phyloP scores from a whole-genome alignment of 2,113 vertebrate genomes.

The Coryphaenoides rupestris region DNA sequence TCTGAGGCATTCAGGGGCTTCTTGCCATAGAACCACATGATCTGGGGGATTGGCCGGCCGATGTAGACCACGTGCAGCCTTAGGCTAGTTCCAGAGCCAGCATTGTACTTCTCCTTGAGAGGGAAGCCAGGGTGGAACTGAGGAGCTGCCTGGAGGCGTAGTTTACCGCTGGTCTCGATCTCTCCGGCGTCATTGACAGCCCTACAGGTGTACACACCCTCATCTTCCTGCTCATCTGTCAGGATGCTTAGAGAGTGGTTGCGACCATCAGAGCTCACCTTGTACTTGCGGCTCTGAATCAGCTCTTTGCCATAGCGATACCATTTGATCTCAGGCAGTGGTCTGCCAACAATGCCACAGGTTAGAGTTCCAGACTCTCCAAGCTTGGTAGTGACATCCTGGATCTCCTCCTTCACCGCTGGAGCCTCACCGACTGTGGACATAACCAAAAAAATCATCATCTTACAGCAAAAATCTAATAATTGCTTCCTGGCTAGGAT shows the following conservation, averaged over 20 bases:
- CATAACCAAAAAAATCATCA: constrained; percentile 7
- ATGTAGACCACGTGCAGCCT: constrained; percentile 94
- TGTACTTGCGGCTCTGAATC: constrained; percentile 95
- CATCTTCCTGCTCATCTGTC: constrained; percentile 97
- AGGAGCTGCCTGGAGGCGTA: constrained; percentile 88
- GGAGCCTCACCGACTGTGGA: constrained; percentile 90
- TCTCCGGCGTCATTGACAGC: constrained; percentile 93
- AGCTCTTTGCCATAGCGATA: constrained; percentile 95
- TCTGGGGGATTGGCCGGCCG: constrained; percentile 94
- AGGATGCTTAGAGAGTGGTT: constrained; percentile 88
- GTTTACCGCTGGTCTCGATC: constrained; percentile 91
- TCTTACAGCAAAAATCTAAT: not conserved
- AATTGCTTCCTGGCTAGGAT: not conserved
- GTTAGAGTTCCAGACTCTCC: constrained; percentile 87
- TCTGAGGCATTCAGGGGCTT: constrained; percentile 90
- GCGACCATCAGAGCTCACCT: constrained; percentile 96
- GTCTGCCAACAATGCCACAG: constrained; percentile 92
- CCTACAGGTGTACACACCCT: constrained; percentile 92
- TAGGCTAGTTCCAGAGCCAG: constrained; percentile 88
- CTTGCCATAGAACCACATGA: constrained; percentile 95
- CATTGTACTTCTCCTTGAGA: constrained; percentile 90
- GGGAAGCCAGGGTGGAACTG: constrained; percentile 95
- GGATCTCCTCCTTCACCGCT: constrained; percentile 83
- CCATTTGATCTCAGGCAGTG: constrained; percentile 97
- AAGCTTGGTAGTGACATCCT: constrained; percentile 88